Evolutionary conservation across 23 tunicate species (phyloP).

Genomic region (Phallusia fumigata): DNA sequence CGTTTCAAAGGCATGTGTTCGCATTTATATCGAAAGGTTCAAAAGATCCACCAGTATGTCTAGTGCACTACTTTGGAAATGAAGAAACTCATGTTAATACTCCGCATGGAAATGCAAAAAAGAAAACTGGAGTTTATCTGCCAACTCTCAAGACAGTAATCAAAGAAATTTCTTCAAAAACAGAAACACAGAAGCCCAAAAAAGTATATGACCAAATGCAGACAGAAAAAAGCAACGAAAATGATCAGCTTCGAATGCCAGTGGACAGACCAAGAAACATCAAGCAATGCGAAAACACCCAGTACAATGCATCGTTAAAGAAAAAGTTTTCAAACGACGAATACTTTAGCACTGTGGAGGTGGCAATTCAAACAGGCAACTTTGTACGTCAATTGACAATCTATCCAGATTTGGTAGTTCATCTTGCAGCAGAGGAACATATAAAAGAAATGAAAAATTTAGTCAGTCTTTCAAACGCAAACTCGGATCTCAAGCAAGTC

Average conservation of each 20-base stretch:
- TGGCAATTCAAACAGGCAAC: neutral
- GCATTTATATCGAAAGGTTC: neutral
- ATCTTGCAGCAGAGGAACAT: neutral
- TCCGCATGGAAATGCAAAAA: conserved; percentile 20
- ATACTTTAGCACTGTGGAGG: conserved; percentile 8
- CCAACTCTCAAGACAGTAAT: conserved; percentile 19
- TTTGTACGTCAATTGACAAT: conserved; percentile 1
- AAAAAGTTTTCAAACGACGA: too few relatives aligned
- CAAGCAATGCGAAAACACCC: conserved; percentile 16
- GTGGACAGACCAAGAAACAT: conserved; percentile 18
- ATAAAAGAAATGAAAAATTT: conserved; percentile 1
- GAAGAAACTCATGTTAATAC: neutral
- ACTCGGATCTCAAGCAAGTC: conserved; percentile 8
- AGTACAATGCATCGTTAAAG: conserved; percentile 13
- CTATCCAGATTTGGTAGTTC: conserved; percentile 20
- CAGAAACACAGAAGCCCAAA: conserved; percentile 13
- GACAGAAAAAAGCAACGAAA: conserved; percentile 14
- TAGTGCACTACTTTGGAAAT: conserved; percentile 28
- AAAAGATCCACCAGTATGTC: conserved; percentile 10
- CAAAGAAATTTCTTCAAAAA: neutral
- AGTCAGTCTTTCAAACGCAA: conserved; percentile 7
- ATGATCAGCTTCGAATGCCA: conserved; percentile 19
- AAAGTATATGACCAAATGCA: conserved; percentile 20
- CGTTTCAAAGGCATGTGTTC: conserved; percentile 18
- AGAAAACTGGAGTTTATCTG: conserved; percentile 20